Evolutionary conservation across 30 jellyfish, hydroid and myxozoan genomes (phyloP).

Genomic region (Aurelia coerulea): DNA sequence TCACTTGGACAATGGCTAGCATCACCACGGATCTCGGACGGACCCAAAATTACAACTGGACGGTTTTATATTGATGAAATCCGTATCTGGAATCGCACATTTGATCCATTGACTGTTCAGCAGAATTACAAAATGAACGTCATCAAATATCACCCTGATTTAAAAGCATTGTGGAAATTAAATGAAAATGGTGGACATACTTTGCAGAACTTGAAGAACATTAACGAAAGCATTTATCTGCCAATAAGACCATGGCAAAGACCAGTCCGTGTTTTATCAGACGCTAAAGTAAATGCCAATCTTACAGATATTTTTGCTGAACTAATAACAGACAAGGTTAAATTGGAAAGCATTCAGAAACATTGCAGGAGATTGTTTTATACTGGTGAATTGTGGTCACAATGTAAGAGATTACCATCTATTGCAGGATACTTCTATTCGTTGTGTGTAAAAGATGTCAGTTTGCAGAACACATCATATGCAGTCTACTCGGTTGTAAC

Average conservation of each 20-base stretch:
- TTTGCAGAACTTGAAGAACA: constrained; percentile 30
- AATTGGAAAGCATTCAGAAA: neutral
- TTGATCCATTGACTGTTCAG: constrained; percentile 60
- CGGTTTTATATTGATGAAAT: constrained; percentile 46
- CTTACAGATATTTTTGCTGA: constrained; percentile 24
- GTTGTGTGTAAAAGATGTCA: constrained; percentile 47
- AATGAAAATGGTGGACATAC: constrained; percentile 40
- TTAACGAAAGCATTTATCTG: constrained; percentile 21
- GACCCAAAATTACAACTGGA: constrained; percentile 19
- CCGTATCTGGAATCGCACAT: constrained; percentile 59
- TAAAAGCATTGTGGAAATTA: constrained; percentile 59
- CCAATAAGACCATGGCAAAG: constrained; percentile 59
- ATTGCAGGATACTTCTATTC: constrained; percentile 35
- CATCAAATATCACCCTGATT: constrained; percentile 20
- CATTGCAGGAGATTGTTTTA: constrained; percentile 50
- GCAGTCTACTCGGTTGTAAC: constrained; percentile 19
- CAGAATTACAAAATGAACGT: constrained; percentile 67
- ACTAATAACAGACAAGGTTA: neutral
- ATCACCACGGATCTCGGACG: constrained; percentile 35
- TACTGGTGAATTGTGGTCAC: constrained; percentile 27
- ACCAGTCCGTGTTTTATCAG: constrained; percentile 44
- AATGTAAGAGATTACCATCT: constrained; percentile 32
- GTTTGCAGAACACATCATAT: constrained; percentile 30
- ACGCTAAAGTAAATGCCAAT: constrained; percentile 18
- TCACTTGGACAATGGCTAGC: constrained; percentile 67